A percentile compares a stretch with the other conserved stretches of the same genome.
These are phyloP conservation scores for Hypselothyrea guttata DNA, from an alignment of 2,888 invertebrate genomes.

Conservation along the genomic window DNA sequence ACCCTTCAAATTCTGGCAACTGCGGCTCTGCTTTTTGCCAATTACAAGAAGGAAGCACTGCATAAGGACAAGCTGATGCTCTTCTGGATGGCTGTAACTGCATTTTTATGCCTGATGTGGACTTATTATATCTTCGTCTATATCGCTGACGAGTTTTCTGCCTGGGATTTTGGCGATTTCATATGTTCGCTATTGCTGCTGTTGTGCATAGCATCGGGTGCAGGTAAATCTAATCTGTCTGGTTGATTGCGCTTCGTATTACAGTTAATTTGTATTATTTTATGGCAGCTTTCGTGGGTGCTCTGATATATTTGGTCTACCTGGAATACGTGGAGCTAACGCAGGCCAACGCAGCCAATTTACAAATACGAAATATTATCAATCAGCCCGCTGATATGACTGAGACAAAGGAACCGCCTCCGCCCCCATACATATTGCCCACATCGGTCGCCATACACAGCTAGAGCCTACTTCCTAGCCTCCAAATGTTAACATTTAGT, in stretches of 20 bases:
- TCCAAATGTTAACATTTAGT: too few relatives aligned
- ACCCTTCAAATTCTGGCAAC: constrained; percentile 10
- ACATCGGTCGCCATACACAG: constrained; percentile 1
- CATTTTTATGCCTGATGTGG: background rate
- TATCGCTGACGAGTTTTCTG: background rate
- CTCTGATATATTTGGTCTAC: constrained; percentile 7
- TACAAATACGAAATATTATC: background rate
- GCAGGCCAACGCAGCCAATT: background rate
- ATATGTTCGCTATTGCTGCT: background rate
- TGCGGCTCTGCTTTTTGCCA: constrained; percentile 6
- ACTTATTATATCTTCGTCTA: background rate
- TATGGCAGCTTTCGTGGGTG: constrained; percentile 5
- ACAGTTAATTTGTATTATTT: background rate
- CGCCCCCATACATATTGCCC: constrained; percentile 19
- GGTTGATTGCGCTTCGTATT: too few relatives aligned
- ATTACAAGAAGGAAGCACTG: background rate
- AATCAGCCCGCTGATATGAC: background rate
- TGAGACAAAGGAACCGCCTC: constrained; percentile 23
- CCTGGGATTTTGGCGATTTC: background rate
- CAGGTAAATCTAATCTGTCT: constrained; percentile 14
- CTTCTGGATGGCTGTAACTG: constrained; percentile 13
- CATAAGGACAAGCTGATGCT: constrained; percentile 20
- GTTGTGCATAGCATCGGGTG: background rate
- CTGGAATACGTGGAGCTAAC: constrained; percentile 9
- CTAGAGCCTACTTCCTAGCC: too few relatives aligned